Conservation (phyloP, 2,113 vertebrate species). For the Pycnonotus jocosus region DNA sequence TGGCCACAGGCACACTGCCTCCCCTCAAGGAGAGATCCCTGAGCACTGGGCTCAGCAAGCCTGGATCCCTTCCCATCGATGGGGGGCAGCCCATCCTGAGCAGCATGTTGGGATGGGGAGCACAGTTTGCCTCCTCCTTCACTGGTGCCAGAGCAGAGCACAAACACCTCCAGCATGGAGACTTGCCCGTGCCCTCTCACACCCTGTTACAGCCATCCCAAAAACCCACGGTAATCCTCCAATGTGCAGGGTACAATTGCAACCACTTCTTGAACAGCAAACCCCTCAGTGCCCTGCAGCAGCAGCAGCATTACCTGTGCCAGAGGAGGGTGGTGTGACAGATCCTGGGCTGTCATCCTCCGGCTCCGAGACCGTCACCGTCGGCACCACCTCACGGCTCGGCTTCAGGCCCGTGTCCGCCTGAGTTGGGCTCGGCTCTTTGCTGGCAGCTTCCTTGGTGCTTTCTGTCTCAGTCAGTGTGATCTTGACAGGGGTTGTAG, state of each 20-base stretch:
- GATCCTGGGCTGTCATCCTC: conserved; percentile 94
- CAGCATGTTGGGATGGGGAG: not conserved
- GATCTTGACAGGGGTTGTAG: conserved; percentile 83
- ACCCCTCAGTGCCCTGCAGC: not conserved
- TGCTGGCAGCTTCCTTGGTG: conserved; percentile 21
- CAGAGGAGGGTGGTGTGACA: conserved; percentile 86
- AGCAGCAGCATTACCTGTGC: conserved; percentile 69
- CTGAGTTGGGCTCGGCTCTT: conserved; percentile 47
- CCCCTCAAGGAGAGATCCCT: not conserved
- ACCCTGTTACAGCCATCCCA: not conserved
- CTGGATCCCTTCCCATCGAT: not conserved
- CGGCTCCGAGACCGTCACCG: conserved; percentile 89
- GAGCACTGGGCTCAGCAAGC: not conserved
- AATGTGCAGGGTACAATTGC: rapidly evolving
- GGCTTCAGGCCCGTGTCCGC: conserved; percentile 81
- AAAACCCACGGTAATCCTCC: not conserved
- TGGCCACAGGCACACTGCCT: not conserved
- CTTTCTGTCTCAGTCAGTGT: conserved; percentile 79
- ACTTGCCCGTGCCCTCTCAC: rapidly evolving
- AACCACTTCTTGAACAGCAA: not conserved
- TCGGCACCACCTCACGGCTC: conserved; percentile 86
- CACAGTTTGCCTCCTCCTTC: rapidly evolving
- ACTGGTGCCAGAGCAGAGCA: not conserved
- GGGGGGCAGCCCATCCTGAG: not conserved
- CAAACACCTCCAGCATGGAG: not conserved